Conservation (phyloP, 2,113 vertebrate genomes). For the Ceyx margarethae region DNA sequence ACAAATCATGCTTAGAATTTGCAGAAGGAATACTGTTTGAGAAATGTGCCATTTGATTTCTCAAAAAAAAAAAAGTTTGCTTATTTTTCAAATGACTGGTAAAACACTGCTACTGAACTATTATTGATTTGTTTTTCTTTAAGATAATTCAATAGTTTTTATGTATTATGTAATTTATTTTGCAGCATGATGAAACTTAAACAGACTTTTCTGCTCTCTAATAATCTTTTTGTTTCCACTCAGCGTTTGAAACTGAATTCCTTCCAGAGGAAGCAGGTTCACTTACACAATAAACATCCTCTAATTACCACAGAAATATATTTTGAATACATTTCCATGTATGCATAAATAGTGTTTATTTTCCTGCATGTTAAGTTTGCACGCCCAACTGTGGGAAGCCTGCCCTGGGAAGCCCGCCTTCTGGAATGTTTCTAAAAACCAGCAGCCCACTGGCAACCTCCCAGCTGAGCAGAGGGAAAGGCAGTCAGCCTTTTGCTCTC, state of each 20-base stretch:
- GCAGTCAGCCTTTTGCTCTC: background rate
- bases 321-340: background rate
- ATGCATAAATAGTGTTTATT: background rate
- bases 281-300: background rate
- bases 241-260: background rate
- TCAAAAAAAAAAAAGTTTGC: background rate
- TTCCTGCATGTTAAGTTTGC: background rate
- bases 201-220: background rate
- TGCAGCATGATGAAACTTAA: background rate
- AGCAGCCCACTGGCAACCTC: background rate
- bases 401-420: background rate
- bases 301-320: background rate
- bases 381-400: background rate
- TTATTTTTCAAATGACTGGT: slow-evolving; percentile 32
- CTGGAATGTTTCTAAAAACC: background rate
- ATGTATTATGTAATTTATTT: slow-evolving; percentile 17
- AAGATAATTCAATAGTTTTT: background rate
- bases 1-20: slow-evolving; percentile 14
- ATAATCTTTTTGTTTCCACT: background rate
- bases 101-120: slow-evolving; percentile 24
- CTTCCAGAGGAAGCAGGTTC: background rate
- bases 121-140: slow-evolving; percentile 58
- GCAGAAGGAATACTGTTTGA: slow-evolving; percentile 17
- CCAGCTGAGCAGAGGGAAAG: background rate
- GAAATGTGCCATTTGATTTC: slow-evolving; percentile 35